These are phyloP conservation scores for Pollimyrus isidori DNA, from an alignment of 2,113 vertebrate genomes.

Conservation along the genomic window DNA sequence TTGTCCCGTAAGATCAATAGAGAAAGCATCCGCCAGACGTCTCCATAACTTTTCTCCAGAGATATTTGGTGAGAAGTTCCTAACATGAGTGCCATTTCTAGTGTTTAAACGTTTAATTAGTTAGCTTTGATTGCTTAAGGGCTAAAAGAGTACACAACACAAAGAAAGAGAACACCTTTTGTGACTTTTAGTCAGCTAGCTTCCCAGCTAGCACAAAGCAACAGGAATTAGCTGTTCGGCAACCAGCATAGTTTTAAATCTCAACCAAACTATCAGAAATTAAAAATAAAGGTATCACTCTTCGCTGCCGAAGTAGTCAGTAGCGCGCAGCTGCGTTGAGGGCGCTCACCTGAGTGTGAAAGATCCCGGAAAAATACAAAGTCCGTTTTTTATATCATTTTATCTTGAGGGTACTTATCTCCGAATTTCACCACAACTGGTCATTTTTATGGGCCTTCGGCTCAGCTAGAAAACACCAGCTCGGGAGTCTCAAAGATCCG, in stretches of 20 bases:
- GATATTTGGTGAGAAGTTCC: background rate
- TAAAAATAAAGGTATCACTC: background rate
- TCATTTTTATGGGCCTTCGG: background rate
- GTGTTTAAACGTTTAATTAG: background rate
- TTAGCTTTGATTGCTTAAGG: background rate
- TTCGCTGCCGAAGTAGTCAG: background rate
- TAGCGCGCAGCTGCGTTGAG: background rate
- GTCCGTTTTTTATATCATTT: background rate
- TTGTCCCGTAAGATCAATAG: background rate
- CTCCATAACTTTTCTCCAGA: background rate
- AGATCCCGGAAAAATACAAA: background rate
- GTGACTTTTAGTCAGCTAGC: background rate
- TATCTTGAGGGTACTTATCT: background rate
- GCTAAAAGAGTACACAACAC: background rate
- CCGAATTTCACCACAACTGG: background rate
- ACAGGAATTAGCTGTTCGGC: background rate
- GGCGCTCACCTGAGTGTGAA: background rate
- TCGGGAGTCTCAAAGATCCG: background rate
- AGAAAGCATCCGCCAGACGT: background rate
- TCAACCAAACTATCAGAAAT: background rate
- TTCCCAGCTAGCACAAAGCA: background rate
- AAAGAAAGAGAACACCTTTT: background rate
- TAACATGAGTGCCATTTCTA: background rate
- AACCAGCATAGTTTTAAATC: background rate
- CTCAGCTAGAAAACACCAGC: background rate